Evolutionary conservation across 2,113 vertebrate species (phyloP).

Genomic region (Eudorcas thomsonii): DNA sequence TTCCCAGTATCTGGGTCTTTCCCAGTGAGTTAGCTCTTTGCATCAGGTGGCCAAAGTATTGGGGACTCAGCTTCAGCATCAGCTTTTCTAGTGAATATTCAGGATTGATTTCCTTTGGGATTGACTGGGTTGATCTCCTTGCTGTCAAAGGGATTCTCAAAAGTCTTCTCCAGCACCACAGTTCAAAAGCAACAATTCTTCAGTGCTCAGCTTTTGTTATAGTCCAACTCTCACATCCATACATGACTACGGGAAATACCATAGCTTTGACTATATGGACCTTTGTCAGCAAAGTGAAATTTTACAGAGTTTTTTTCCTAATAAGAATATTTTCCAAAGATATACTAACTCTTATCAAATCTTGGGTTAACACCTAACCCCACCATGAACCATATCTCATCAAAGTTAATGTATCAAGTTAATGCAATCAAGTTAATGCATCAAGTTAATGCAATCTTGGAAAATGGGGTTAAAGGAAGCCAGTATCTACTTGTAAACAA

Average conservation of each 20-base stretch:
- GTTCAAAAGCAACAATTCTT: background rate
- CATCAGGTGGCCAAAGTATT: background rate
- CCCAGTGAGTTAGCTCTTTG: background rate
- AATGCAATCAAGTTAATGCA: background rate
- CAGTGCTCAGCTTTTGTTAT: background rate
- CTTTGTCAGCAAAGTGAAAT: background rate
- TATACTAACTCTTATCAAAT: background rate
- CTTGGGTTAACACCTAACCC: background rate
- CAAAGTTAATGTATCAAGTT: background rate
- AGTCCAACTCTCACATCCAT: background rate
- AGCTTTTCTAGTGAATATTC: background rate
- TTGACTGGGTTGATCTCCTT: background rate
- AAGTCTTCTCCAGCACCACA: background rate
- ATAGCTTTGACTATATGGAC: background rate
- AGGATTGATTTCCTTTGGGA: background rate
- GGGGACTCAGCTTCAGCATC: background rate
- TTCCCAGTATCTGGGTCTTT: background rate
- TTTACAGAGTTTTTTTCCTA: conserved; percentile 1
- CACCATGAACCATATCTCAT: background rate
- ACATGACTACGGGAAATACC: background rate
- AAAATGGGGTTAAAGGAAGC: background rate
- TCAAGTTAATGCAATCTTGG: background rate
- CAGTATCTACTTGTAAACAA: background rate
- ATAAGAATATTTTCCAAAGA: background rate
- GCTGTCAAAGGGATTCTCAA: background rate